Evolutionary conservation across 1,140 invertebrate species (phyloP), one percentile per base, ranked within the genome.

Genomic region (Euborellia annulipes): DNA sequence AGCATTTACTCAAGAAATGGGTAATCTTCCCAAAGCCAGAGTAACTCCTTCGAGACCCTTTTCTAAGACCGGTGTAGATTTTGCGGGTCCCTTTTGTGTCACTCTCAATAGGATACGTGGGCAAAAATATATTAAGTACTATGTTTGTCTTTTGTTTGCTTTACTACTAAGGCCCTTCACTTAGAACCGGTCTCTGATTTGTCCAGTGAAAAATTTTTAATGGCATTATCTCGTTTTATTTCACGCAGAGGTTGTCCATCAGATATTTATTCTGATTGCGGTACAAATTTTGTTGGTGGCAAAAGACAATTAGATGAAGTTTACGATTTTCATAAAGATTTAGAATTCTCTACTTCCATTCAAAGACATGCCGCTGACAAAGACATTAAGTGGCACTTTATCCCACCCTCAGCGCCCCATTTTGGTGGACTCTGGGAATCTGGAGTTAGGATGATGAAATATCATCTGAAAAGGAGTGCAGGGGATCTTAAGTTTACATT

Each of bases 351-450:
- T 19, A 43, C 8, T 27, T 22, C 3, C 30, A 47, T 13, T 20
- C 34, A 36, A 7, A 46, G 2, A 17, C 36, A 43, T 14, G 37
- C 48, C 11, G 32, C 3, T 6, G 23, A 27, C 4, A 11, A 30
- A 8, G 42, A 45, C 11, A 57, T 54, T 13, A 9, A 36, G 1
- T 59, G 53, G 51, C 9, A 50, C 8, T 61, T 53, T 47, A 54
- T 49, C 16, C 52, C 55, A 8, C 43, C 55, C 30, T 40, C 46
- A 16, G 52, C 53, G 7, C 51, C 54, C 36, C 46, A 58, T 32
- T 51, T 52, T 36, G 57, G 55, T 6, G 55, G 55, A 20, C 32
- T 54, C 2, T 59, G 54, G 53, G 59, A 59, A 51, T 43, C 50
- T 13, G 34, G 43, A 4, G 48, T 57, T 6, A 32, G 52, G 16